These are phyloP conservation scores for Colius striatus DNA, from an alignment of 2,113 vertebrate genomes.

Conservation along the genomic window DNA sequence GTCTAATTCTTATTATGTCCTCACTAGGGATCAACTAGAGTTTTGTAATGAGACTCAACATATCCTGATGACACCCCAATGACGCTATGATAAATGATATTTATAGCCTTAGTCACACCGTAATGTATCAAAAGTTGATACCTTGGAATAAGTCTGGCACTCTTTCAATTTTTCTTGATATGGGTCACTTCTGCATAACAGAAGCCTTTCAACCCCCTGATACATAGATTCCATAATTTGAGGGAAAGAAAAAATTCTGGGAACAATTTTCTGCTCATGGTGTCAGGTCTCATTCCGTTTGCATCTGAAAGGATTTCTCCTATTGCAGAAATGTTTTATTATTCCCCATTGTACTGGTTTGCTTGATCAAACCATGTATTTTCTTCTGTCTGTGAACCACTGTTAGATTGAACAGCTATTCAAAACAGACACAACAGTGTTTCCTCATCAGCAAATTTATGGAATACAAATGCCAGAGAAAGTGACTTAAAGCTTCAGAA, in stretches of 20 bases:
- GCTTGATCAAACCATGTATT: not conserved
- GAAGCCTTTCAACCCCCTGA: not conserved
- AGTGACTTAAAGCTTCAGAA: slow-evolving; percentile 2
- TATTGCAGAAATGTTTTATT: not conserved
- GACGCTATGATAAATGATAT: not conserved
- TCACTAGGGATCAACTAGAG: not conserved
- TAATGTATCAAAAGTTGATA: not conserved
- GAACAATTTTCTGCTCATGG: not conserved
- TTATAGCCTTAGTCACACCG: not conserved
- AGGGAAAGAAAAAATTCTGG: not conserved
- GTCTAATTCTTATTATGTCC: not conserved
- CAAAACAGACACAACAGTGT: not conserved
- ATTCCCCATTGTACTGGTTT: not conserved
- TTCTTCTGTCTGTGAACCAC: not conserved
- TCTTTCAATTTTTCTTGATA: not conserved
- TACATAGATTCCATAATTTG: not conserved
- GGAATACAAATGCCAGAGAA: not conserved
- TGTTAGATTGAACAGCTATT: not conserved
- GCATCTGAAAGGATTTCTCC: not conserved
- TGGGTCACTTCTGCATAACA: not conserved
- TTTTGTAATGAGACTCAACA: not conserved
- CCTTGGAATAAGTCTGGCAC: not conserved
- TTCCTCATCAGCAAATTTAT: slow-evolving; percentile 15
- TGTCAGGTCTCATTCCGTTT: not conserved
- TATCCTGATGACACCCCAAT: not conserved